Percentiles rank a stretch among this genome's conserved stretches.
Conservation (phyloP, 2,888 invertebrate genomes). For the Himalopsyche tibetana region DNA sequence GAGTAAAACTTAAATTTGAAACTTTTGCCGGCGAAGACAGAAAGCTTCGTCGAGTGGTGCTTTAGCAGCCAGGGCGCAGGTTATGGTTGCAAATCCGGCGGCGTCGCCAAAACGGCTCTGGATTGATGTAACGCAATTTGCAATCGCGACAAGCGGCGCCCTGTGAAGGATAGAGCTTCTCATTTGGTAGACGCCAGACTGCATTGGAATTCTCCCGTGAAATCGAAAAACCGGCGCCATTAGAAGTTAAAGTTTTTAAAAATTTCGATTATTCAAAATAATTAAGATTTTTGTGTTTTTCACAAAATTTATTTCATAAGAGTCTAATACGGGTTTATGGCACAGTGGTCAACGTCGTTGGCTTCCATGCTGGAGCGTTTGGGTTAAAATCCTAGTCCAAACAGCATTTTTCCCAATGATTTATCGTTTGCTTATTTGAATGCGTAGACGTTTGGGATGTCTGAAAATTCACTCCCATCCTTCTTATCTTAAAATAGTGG, state of each 20-base stretch:
- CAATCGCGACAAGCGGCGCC: slow-evolving; percentile 61
- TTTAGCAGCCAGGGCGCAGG: slow-evolving; percentile 45
- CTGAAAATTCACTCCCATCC: too few relatives aligned
- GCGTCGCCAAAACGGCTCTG: slow-evolving; percentile 54
- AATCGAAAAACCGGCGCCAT: slow-evolving; percentile 51
- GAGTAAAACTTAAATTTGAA: slow-evolving; percentile 38
- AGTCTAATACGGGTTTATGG: too few relatives aligned
- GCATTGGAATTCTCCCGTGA: slow-evolving; percentile 52
- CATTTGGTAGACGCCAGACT: slow-evolving; percentile 33
- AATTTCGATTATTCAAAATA: not conserved
- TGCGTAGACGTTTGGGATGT: too few relatives aligned
- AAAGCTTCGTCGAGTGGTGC: slow-evolving; percentile 42
- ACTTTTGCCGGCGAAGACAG: slow-evolving; percentile 27
- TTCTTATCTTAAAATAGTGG: too few relatives aligned
- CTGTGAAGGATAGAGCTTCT: slow-evolving; percentile 34
- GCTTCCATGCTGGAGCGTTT: too few relatives aligned
- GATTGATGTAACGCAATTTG: slow-evolving; percentile 65
- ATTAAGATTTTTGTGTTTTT: too few relatives aligned
- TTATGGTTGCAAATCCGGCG: slow-evolving; percentile 59
- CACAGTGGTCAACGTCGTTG: too few relatives aligned
- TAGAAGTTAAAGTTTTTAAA: not conserved
- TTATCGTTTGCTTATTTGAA: too few relatives aligned
- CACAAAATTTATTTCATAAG: too few relatives aligned
- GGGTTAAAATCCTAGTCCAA: too few relatives aligned
- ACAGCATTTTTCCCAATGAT: too few relatives aligned